Evolutionary conservation across 2,888 invertebrate species (phyloP).

Genomic region (Aspidiotus destructor): DNA sequence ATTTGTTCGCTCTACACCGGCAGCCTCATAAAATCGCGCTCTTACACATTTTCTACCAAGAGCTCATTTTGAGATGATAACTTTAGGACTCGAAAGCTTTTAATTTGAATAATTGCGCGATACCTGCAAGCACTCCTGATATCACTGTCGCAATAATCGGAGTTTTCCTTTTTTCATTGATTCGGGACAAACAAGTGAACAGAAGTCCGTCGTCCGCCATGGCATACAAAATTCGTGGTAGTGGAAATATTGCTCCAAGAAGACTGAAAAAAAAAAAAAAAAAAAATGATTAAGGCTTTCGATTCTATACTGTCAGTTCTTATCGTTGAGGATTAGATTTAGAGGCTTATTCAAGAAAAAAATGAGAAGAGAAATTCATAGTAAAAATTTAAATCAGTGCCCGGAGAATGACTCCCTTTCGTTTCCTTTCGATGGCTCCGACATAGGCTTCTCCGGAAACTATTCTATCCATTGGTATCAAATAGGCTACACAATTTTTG

Average conservation of each 20-base stretch:
- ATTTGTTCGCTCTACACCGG: too few relatives aligned
- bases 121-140: conserved; percentile 66
- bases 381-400: too few relatives aligned
- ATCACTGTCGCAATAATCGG: conserved; percentile 66
- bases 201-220: conserved; percentile 84
- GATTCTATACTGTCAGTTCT: background rate
- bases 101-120: conserved; percentile 36
- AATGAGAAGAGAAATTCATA: too few relatives aligned
- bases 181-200: conserved; percentile 59
- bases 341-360: too few relatives aligned
- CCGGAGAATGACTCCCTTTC: too few relatives aligned
- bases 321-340: too few relatives aligned
- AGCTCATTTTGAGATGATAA: background rate
- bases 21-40: too few relatives aligned
- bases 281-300: background rate
- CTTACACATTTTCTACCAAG: too few relatives aligned
- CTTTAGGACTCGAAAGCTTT: background rate
- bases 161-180: conserved; percentile 65
- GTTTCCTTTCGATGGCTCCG: too few relatives aligned
- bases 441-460: too few relatives aligned
- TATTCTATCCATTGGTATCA: too few relatives aligned
- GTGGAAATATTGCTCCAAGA: conserved; percentile 77
- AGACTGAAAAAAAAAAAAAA: conserved; percentile 55
- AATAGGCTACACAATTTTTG: too few relatives aligned
- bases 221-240: conserved; percentile 78